Percentiles rank a stretch among this genome's conserved stretches.
phyloP scores from a whole-genome alignment of 2,797 vertebrate genomes.

The Aphelocoma californica region DNA sequence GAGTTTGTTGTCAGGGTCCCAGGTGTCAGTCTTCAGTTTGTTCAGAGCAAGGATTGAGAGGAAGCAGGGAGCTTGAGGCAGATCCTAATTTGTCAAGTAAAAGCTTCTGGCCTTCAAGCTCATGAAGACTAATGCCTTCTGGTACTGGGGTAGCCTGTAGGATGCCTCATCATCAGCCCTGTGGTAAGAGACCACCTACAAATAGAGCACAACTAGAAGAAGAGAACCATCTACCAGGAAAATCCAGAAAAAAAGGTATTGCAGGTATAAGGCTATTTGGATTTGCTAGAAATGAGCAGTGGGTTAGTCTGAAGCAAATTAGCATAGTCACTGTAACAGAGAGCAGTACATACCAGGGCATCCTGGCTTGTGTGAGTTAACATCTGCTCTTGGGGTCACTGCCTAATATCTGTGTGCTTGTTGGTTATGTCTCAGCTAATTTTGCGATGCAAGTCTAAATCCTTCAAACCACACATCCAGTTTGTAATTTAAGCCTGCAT shows the following conservation, averaged over 20 bases:
- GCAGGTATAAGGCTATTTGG: not conserved
- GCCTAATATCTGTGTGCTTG: not conserved
- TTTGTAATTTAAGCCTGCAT: slow-evolving; percentile 32
- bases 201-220: not conserved
- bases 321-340: not conserved
- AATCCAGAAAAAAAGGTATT: not conserved
- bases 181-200: not conserved
- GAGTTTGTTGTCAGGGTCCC: not conserved
- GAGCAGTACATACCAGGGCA: not conserved
- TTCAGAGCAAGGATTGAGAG: not conserved
- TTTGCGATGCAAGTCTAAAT: not conserved
- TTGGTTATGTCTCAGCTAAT: slow-evolving; percentile 9
- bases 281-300: not conserved
- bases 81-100: not conserved
- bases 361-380: not conserved
- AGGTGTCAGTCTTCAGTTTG: not conserved
- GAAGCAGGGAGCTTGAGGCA: not conserved
- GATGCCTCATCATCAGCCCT: not conserved
- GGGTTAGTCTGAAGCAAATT: not conserved
- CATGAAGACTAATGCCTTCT: not conserved
- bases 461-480: not conserved
- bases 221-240: not conserved
- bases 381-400: not conserved
- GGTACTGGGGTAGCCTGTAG: not conserved
- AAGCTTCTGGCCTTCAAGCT: not conserved